Base-by-base conservation (phyloP, 2,888 invertebrate species). In the Rugalucina vietnamica region DNA sequence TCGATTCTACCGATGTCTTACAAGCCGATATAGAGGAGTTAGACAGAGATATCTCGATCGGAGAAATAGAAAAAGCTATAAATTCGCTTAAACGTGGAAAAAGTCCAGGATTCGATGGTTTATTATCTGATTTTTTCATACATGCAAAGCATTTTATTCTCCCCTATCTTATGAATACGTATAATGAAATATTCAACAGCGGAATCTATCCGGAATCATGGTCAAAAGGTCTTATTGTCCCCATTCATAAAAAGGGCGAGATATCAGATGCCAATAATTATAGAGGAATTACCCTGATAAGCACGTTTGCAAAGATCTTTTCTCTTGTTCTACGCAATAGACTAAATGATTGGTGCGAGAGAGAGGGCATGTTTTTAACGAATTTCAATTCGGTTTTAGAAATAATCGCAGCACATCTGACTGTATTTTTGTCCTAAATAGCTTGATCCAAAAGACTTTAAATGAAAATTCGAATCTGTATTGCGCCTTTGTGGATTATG, bases 401-500 rank as follows among this genome's bases (percentile, higher is more conserved):
- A 27, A 43, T n/a, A 43, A 69, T 43, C 18, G 43, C 0, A 49
- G 49, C 43, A 69, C 65, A 14, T 24, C 43, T 8, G 76, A 69
- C 49, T 65, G 49, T 24, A 69, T 60, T 32, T 76, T 76, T 76
- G 39, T 49, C 27, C 49, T 76, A n/a, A 39, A 76, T 24, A 29
- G 12, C n/a, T 18, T 69, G 10, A 39, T 69, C 39, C 43, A 69
- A 54, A 8, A 4, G 54, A 18, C n/a, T 4, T 21, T 54, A n/a
- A 54, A 18, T 4, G 8, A 54, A 36, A 37, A 65, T 21, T 36
- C 32, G 39, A n/a, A 57, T 8, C 21, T 83, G 36, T 71, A 70
- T 60, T 54, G 39, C 43, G 79, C 50, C 24, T 83, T 79, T 72
- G 43, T 79, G 24, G 83, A 71, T 37, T 27, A 76, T 32, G 75